These are phyloP conservation scores for Cepaea nemoralis DNA, from an alignment of 1,140 invertebrate genomes.

Conservation along the genomic window DNA sequence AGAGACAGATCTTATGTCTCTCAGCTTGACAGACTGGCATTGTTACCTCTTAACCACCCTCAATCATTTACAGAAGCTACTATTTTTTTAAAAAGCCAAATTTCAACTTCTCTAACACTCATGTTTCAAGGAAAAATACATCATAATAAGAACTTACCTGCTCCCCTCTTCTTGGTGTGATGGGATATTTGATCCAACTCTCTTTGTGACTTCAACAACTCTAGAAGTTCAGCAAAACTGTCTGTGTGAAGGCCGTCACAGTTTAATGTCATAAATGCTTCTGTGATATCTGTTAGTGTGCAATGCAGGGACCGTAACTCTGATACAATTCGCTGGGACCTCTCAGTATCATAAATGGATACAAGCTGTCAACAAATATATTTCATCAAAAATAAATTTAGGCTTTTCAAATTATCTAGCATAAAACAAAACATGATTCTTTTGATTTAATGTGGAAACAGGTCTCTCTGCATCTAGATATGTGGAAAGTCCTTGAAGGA, in stretches of 20 bases:
- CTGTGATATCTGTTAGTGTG: constrained; percentile 53
- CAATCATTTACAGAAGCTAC: background rate
- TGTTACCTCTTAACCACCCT: background rate
- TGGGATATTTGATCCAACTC: constrained; percentile 62
- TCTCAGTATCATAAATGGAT: constrained; percentile 56
- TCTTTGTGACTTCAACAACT: constrained; percentile 54
- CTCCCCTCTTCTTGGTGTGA: constrained; percentile 59
- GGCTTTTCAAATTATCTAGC: too few relatives aligned
- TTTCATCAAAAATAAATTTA: too few relatives aligned
- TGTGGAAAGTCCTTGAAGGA: too few relatives aligned
- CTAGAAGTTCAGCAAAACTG: constrained; percentile 61
- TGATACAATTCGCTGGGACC: constrained; percentile 56
- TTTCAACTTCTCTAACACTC: too few relatives aligned
- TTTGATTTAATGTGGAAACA: too few relatives aligned
- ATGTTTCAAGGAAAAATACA: too few relatives aligned
- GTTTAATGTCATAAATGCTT: constrained; percentile 54
- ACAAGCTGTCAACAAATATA: constrained; percentile 39
- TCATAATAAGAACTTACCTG: constrained; percentile 52
- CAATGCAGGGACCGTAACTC: constrained; percentile 58
- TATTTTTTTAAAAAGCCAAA: background rate
- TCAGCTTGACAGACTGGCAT: background rate
- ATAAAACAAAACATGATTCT: too few relatives aligned
- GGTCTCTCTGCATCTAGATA: too few relatives aligned
- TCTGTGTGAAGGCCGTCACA: constrained; percentile 56
- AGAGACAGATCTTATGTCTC: too few relatives aligned